phyloP scores from a whole-genome alignment of 2,113 vertebrate genomes.

The Lethenteron camtschaticum region DNA sequence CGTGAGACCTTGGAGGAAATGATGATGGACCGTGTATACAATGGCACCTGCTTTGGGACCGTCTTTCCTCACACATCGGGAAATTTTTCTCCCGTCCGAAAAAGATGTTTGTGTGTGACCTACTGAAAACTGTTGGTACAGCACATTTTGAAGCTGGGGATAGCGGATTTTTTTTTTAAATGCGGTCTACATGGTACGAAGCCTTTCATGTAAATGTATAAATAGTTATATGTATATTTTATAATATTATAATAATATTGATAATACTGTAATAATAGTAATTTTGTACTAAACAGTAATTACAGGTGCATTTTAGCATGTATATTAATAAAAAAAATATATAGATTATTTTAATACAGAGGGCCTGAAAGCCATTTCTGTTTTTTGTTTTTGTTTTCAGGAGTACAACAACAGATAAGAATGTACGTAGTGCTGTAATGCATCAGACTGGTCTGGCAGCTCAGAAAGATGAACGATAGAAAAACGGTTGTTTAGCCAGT shows the following conservation, averaged over 20 bases:
- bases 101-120: background rate
- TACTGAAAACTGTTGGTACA: background rate
- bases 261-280: background rate
- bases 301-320: conserved; percentile 4
- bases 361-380: background rate
- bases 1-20: no score
- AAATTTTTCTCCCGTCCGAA: background rate
- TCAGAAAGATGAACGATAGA: background rate
- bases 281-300: background rate
- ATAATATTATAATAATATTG: no score
- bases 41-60: background rate
- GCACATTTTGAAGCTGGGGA: background rate
- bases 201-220: conserved; percentile 4
- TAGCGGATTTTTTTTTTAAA: background rate
- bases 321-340: background rate
- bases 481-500: background rate
- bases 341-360: background rate
- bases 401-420: no score
- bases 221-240: background rate
- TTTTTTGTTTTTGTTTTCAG: background rate
- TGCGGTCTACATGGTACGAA: background rate
- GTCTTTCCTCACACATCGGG: background rate
- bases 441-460: background rate
- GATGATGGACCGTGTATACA: no score
- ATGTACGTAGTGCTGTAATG: no score